Evolutionary conservation across 2,113 vertebrate genomes (phyloP), one percentile per base, ranked within the genome.

Genomic region (Pithys albifrons): DNA sequence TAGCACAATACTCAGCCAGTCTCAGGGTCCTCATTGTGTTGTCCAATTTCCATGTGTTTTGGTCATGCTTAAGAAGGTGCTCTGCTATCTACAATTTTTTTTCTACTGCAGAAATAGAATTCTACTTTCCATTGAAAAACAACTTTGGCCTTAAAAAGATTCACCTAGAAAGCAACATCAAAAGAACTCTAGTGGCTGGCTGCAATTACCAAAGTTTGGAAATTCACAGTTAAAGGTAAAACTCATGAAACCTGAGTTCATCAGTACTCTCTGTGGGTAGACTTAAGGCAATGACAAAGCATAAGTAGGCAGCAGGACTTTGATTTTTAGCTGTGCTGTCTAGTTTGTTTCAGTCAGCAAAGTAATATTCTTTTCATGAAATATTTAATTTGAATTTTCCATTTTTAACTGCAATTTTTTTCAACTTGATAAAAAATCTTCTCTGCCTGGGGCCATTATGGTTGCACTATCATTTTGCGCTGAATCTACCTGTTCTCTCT

Each of bases 361-460:
- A 88, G 83, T 75, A 94, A 95, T 97, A 97, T 96, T 97, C 86
- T 94, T 97, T 97, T 97, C 88, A 96, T 96, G 96, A 94, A 66
- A 83, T 89, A 94, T 97, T 95, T 96, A 93, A 94, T 97, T 82
- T 91, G 89, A 97, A 85, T 95, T 96, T 97, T 94, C 85, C 75
- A 87, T 93, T 58, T 97, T 84, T 84, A 95, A 90, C 75, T 88
- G 58, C 66, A 87, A 18, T 10, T 62, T 93, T 84, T 94, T 93
- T 92, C 71, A 89, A 73, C 77, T 94, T 88, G 82, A 94, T 93
- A 95, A 85, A 85, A 96, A 80, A 29, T 82, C 77, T 80, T 72
- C 22, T 79, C 49, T 24, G 74, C 93, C 76, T 41, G 37, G 54
- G 95, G 78, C 69, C 62, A 91, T 90, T 83, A 76, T 24, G 48